Conservation (phyloP, 2,888 invertebrate species). For the Hedychridium roseum region DNA sequence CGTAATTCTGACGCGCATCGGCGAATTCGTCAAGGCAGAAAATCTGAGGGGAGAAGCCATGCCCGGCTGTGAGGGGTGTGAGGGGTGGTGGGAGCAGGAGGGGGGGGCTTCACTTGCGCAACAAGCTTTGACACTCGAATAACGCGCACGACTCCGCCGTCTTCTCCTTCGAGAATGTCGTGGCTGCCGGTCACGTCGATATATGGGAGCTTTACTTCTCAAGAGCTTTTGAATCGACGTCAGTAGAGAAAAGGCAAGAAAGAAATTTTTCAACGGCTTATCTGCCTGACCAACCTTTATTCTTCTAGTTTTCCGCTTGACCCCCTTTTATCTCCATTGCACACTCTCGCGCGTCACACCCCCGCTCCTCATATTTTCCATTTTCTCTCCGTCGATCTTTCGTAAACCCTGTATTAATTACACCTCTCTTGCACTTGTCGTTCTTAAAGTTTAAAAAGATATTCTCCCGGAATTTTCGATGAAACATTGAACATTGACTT, state of each 20-base stretch:
- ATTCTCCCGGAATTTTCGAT: no score
- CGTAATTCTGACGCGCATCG: background rate
- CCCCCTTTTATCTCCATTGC: conserved; percentile 4
- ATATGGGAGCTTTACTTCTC: conserved; percentile 30
- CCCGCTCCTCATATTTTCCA: conserved; percentile 12
- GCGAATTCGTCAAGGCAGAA: background rate
- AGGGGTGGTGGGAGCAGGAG: no score
- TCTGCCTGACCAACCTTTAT: conserved; percentile 41
- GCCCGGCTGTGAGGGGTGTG: no score
- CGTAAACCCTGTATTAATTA: no score
- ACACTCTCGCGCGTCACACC: conserved; percentile 11
- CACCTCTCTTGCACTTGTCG: conserved; percentile 5
- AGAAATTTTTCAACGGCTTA: conserved; percentile 48
- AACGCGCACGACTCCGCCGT: no score
- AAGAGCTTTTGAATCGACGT: conserved; percentile 35
- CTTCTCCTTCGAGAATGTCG: background rate
- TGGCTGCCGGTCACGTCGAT: background rate
- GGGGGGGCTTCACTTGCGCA: no score
- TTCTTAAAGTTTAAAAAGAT: no score
- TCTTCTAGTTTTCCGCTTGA: conserved; percentile 8
- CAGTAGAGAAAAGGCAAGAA: conserved; percentile 30
- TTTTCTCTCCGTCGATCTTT: conserved; percentile 9
- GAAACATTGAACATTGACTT: no score
- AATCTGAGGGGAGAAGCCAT: no score
- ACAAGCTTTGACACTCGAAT: no score